These are phyloP conservation scores for Lepetodrilus schrolli DNA, from an alignment of 2,888 invertebrate genomes.

Conservation along the genomic window DNA sequence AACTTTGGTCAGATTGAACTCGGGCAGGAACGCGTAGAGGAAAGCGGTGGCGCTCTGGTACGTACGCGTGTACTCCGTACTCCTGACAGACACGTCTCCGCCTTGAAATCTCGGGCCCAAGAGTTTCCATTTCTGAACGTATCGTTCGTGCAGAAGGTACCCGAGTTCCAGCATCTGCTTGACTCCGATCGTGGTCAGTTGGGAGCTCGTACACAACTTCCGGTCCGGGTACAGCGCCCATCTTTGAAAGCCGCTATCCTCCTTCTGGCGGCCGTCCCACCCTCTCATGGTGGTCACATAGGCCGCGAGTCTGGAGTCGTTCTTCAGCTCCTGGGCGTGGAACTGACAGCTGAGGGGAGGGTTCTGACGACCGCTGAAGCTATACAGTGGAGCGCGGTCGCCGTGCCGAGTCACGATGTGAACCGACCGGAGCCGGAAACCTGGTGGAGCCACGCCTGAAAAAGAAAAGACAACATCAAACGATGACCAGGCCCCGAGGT, in stretches of 20 bases:
- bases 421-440: slow-evolving; percentile 55
- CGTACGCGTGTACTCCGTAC: slow-evolving; percentile 90
- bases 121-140: slow-evolving; percentile 68
- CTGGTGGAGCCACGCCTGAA: neutral
- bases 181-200: slow-evolving; percentile 87
- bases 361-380: slow-evolving; percentile 82
- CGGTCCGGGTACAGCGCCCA: slow-evolving; percentile 66
- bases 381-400: slow-evolving; percentile 90
- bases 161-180: slow-evolving; percentile 89
- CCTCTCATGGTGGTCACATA: slow-evolving; percentile 43
- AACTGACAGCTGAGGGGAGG: slow-evolving; percentile 85
- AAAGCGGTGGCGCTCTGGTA: slow-evolving; percentile 91
- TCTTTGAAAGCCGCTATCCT: slow-evolving; percentile 77
- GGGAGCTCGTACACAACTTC: slow-evolving; percentile 84
- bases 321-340: slow-evolving; percentile 33
- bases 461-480: too few species aligned
- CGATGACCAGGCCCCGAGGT: too few species aligned
- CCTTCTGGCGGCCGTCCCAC: slow-evolving; percentile 29
- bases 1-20: slow-evolving; percentile 81
- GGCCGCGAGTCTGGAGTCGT: slow-evolving; percentile 32
- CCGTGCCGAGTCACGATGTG: slow-evolving; percentile 86
- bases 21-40: slow-evolving; percentile 83
- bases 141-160: slow-evolving; percentile 77
- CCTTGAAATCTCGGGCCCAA: slow-evolving; percentile 64
- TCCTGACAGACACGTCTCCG: slow-evolving; percentile 80